Evolutionary conservation across 2,113 vertebrate species (phyloP).

Genomic region (Eolophus roseicapilla): DNA sequence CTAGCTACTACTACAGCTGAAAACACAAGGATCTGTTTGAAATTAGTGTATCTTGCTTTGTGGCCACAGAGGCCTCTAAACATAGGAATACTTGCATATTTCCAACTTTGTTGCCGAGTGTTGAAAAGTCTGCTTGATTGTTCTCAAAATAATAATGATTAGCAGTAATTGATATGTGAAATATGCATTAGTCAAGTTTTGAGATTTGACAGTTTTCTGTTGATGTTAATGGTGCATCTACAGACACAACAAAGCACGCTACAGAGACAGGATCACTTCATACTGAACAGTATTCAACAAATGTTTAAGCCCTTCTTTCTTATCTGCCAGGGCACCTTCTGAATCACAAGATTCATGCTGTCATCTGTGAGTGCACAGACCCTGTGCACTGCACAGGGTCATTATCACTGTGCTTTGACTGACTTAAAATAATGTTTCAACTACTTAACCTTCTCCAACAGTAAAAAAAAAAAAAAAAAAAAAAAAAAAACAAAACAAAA

Average conservation of each 20-base stretch:
- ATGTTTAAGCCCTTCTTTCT: not conserved
- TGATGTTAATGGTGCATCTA: not conserved
- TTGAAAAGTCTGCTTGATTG: not conserved
- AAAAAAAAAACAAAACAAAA: too few relatives aligned
- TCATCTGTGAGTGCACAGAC: not conserved
- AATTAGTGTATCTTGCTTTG: constrained; percentile 50
- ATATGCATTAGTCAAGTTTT: not conserved
- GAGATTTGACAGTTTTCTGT: not conserved
- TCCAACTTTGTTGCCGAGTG: not conserved
- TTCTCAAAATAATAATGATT: not conserved
- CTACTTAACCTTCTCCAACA: not conserved
- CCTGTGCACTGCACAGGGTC: not conserved
- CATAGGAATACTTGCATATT: not conserved
- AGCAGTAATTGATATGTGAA: not conserved
- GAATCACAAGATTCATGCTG: not conserved
- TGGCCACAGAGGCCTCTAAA: constrained; percentile 38
- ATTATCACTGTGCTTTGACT: fast-evolving
- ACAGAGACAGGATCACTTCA: not conserved
- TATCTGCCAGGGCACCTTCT: not conserved
- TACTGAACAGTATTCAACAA: not conserved
- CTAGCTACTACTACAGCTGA: constrained; percentile 5
- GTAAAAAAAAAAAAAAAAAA: too few relatives aligned
- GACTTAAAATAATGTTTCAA: not conserved
- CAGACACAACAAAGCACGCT: not conserved
- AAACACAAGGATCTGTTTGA: constrained; percentile 49